phyloP scores from a whole-genome alignment of 1,140 invertebrate species.

The Oryctes rhinoceros region DNA sequence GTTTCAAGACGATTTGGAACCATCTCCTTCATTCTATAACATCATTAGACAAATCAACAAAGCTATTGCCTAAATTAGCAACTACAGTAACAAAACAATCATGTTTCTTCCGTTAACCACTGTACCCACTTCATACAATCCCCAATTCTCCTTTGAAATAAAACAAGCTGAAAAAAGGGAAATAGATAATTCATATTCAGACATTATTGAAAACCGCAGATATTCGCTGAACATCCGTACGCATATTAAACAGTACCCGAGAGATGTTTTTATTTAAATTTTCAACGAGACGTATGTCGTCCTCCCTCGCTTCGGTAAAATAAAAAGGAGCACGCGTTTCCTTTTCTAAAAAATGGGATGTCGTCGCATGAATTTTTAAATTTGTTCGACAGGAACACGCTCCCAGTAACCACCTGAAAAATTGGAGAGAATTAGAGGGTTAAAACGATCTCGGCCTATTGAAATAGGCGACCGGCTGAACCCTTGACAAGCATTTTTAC shows the following conservation, averaged over 20 bases:
- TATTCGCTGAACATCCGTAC: background rate
- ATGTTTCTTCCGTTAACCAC: too few species aligned
- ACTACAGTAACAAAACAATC: background rate
- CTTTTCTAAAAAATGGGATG: slow-evolving; percentile 24
- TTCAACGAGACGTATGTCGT: slow-evolving; percentile 36
- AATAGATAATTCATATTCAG: slow-evolving; percentile 26
- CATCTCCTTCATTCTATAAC: too few species aligned
- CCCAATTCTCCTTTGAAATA: background rate
- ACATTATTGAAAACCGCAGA: slow-evolving; percentile 25
- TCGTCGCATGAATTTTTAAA: slow-evolving; percentile 42
- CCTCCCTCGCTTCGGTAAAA: slow-evolving; percentile 11
- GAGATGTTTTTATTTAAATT: slow-evolving; percentile 38
- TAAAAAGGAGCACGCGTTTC: slow-evolving; percentile 30
- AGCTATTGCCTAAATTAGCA: too few species aligned
- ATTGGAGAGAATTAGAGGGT: slow-evolving; percentile 41
- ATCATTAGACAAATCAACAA: too few species aligned
- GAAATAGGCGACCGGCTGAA: slow-evolving; percentile 35
- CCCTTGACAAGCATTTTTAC: slow-evolving; percentile 54
- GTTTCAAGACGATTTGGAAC: too few species aligned
- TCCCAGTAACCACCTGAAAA: slow-evolving; percentile 40
- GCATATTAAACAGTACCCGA: slow-evolving; percentile 38
- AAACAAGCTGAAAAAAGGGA: background rate
- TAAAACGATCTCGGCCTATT: slow-evolving; percentile 37
- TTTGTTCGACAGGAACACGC: slow-evolving; percentile 25
- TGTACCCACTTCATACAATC: background rate